Evolutionary conservation across 2,113 vertebrate species (phyloP), one percentile per base, ranked within the genome.

Genomic region (Calyptommatus sinebrachiatus): DNA sequence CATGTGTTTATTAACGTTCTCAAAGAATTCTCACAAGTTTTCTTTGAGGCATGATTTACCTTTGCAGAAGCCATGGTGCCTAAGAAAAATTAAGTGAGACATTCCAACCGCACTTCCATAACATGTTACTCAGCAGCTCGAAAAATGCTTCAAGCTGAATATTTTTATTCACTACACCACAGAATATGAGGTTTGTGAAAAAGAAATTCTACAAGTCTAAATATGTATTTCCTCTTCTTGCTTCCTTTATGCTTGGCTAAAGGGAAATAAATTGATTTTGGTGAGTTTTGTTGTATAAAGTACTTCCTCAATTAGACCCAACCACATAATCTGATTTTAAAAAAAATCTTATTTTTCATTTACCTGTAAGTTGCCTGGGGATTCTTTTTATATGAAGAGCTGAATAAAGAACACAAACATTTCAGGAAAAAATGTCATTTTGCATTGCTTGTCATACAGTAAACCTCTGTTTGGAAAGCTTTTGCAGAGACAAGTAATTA

Each of bases 221-320:
- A 85, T 45, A 1, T n/a, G 31, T 1, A 0, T 61, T 78, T 29
- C 1, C 28, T 41, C 48, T 72, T 84, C 75, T 53, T 74, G 70
- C 80, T 78, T 87, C 53, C 3, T 61, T 82, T 60, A 71, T 21
- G 10, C 8, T 78, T 11, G 78, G n/a, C 61, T 29, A 3, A 80
- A 11, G 79, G 24, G 63, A 61, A 78, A 77, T 22, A 78, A 61
- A 71, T 71, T 46, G 22, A 62, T 57, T 60, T 2, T 61, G 7
- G 31, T 35, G 45, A 16, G 10, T 18, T 61, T 57, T 53, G 62
- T 81, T 61, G 26, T 31, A 48, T 10, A 76, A 69, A 81, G 14
- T 10, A 76, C 31, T 62, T 70, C 35, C 72, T 69, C 21, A 31
- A 69, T 41, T 50, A 45, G 45, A 81, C 24, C 9, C 29, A 21